Conservation (phyloP, 2,113 vertebrate species). For the Antigone vipio region DNA sequence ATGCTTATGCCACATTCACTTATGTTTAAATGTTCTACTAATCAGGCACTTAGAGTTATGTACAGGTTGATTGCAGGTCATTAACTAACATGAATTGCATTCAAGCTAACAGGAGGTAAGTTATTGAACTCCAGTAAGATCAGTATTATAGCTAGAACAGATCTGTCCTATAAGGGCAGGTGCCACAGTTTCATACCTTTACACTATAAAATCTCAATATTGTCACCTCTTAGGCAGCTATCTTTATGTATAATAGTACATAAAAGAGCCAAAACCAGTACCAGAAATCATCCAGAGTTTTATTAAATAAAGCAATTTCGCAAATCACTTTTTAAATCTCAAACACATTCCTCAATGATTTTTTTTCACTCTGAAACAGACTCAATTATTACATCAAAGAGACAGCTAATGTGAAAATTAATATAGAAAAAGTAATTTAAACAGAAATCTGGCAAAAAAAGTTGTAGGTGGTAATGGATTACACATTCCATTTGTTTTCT, state of each 20-base stretch:
- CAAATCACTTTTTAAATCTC: neutral
- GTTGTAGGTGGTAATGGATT: neutral
- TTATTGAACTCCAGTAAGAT: neutral
- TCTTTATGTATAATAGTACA: fast-evolving
- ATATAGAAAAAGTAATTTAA: neutral
- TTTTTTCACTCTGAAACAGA: neutral
- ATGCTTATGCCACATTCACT: neutral
- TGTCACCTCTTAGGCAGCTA: neutral
- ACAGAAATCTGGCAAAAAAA: neutral
- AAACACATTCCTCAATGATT: neutral
- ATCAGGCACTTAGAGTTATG: neutral
- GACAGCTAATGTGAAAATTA: neutral
- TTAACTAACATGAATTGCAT: neutral
- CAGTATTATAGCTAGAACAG: neutral
- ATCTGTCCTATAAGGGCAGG: neutral
- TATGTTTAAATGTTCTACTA: neutral
- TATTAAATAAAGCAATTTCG: neutral
- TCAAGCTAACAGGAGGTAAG: neutral
- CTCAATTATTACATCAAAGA: slow-evolving; percentile 20
- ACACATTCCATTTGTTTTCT: neutral
- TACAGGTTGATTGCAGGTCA: neutral
- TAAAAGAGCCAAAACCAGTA: neutral
- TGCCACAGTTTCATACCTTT: neutral
- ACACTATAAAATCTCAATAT: neutral
- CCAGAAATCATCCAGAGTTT: neutral